Evolutionary conservation across 2,888 invertebrate species (phyloP), one percentile per base, ranked within the genome.

Genomic region (Ceraclea dissimilis): DNA sequence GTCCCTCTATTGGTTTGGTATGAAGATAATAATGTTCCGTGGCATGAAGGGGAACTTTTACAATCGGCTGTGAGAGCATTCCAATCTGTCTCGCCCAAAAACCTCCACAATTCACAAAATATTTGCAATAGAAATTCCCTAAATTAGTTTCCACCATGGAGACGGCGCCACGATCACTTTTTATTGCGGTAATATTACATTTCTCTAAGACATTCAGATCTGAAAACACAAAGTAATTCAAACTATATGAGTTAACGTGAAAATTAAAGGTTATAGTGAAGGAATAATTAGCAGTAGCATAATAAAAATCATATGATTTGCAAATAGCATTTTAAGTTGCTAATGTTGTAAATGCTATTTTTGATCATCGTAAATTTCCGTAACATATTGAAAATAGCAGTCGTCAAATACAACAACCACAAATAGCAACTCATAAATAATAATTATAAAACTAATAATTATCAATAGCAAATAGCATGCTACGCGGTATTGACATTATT

Each of bases 91-190:
- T 80, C 0, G 94, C 92, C 94, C 95, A 96, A 74, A 94, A 91
- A 8, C 98, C 98, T 20, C 91, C 89, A 69, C 93, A 93, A 73
- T 98, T 98, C 26, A 99, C 90, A 73, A 98, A 97, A 70, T 85
- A 88, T 64, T 93, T 85, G 71, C 96, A 96, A 60, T 88, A 79
- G 13, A 94, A 82, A 10, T 77, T 72, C 0, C 94, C 94, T 2
- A 78, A 75, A 2, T 81, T 81, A 0, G 94, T 94, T 65, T 89
- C 86, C 8, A 93, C 88, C 2, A 84, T 84, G 16, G 80, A 75
- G 1, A 94, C 86, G 64, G 77, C 79, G 4, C 83, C 81, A 61
- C 85, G 76, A 33, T 79, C 80, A 58, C 85, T 85, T 57, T 81
- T 69, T 11, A 93, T 79, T 64, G 82, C 81, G 21, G 81, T 83